These are phyloP conservation scores for Papilio gigon DNA, from an alignment of 2,888 invertebrate genomes.

Conservation along the genomic window DNA sequence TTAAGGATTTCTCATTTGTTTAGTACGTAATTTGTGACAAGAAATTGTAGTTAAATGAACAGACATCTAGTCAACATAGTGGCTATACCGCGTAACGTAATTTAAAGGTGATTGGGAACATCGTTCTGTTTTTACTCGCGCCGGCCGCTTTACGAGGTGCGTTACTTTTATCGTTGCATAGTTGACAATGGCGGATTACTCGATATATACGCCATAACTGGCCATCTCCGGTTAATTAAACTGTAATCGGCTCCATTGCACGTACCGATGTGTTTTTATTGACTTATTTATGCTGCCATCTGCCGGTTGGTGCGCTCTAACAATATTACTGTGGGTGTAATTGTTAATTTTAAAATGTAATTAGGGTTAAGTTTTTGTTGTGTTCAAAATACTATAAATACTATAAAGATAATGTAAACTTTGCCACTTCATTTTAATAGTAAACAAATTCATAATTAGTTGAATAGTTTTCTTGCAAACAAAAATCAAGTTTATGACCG, in stretches of 20 bases:
- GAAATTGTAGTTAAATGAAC: constrained; percentile 15
- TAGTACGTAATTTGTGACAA: neutral
- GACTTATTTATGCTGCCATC: constrained; percentile 42
- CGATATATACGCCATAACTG: constrained; percentile 46
- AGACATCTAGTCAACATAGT: constrained; percentile 28
- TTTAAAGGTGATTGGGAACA: constrained; percentile 39
- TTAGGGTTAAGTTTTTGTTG: neutral
- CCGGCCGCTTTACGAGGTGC: constrained; percentile 51
- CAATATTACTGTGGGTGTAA: constrained; percentile 3
- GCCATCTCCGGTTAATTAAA: constrained; percentile 57
- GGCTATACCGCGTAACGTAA: constrained; percentile 38
- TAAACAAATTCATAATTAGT: neutral
- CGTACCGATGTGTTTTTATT: constrained; percentile 45
- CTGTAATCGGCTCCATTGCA: constrained; percentile 55
- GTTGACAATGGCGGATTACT: constrained; percentile 54
- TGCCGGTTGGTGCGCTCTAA: constrained; percentile 8
- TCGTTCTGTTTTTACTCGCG: constrained; percentile 45
- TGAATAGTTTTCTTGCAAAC: neutral
- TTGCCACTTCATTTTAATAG: neutral
- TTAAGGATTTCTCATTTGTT: neutral
- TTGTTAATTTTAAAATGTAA: neutral
- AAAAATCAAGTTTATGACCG: neutral
- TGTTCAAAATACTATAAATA: neutral
- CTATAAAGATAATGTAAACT: neutral
- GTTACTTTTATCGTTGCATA: constrained; percentile 57